Evolutionary conservation across 2,113 vertebrate species (phyloP), one percentile per base, ranked within the genome.

Genomic region (Seriola aureovittata): DNA sequence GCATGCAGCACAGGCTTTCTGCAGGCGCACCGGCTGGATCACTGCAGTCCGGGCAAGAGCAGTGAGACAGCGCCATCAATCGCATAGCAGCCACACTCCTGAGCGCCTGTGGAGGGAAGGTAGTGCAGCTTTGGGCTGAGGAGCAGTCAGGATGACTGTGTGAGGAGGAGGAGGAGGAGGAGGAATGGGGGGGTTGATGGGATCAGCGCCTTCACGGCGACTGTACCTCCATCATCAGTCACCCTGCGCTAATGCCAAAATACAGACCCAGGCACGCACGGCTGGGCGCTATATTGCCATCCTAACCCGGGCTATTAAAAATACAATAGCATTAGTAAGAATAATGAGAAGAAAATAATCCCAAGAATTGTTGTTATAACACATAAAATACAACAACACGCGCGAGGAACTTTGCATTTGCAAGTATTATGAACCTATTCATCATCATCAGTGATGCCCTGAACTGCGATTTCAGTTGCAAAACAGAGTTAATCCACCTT

Each of bases 61-160:
- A 93, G 94, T 69, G 93, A 94, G 88, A 95, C 90, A 95, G 95
- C 95, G 95, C 95, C 95, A 96, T 95, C 95, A 93, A 88, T 93
- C 89, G 93, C 90, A 88, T 66, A 48, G 69, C 76, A 79, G 87
- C 67, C 75, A 76, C 82, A 89, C 69, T 92, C 84, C 87, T 36
- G 72, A 1, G 81, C 12, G 77, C 80, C 44, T 44, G 65, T 48
- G 4, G 55, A 68, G 65, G 60, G 54, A 57, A 54, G 21, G 80
- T 2, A 55, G 71, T 59, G 71, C 76, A 65, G 69, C 50, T 85
- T 48, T 21, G 55, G 84, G 84, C 67, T 74, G 50, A 58, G 63
- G 25, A 21, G 71, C 57, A 46, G 66, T 59, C 52, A 14, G 71
- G 46, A 42, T 65, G 67, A 12, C 42, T 64, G 2, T 52, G 54